Evolutionary conservation across 2,888 invertebrate genomes (phyloP).

Genomic region (Criorhina ranunculi): DNA sequence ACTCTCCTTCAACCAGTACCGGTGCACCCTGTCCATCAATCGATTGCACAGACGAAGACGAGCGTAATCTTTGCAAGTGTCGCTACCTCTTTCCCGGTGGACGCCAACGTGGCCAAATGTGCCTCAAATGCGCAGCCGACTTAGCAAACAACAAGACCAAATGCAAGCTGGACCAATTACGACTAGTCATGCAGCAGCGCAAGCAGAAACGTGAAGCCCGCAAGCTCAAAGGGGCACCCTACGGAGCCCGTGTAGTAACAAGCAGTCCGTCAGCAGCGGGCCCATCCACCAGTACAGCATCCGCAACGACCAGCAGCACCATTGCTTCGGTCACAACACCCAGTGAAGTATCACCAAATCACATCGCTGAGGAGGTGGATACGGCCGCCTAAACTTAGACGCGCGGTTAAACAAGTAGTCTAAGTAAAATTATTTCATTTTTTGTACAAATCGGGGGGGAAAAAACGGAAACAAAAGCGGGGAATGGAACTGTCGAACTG

Average conservation of each 20-base stretch:
- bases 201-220: constrained; percentile 93
- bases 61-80: constrained; percentile 80
- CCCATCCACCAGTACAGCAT: constrained; percentile 69
- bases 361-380: constrained; percentile 84
- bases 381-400: constrained; percentile 82
- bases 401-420: constrained; percentile 36
- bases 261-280: constrained; percentile 54
- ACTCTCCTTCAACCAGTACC: constrained; percentile 76
- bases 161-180: constrained; percentile 93
- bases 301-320: constrained; percentile 74
- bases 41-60: constrained; percentile 66
- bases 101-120: constrained; percentile 80
- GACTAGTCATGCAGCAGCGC: constrained; percentile 95
- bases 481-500: constrained; percentile 35
- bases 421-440: constrained; percentile 62
- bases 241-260: constrained; percentile 82
- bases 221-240: constrained; percentile 89
- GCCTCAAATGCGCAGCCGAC: constrained; percentile 86
- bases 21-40: constrained; percentile 49
- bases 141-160: constrained; percentile 92
- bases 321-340: constrained; percentile 79
- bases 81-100: constrained; percentile 78
- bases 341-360: constrained; percentile 83
- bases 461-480: constrained; percentile 49
- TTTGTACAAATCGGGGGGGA: constrained; percentile 66